A percentile compares a stretch with the other conserved stretches of the same genome.
These are phyloP conservation scores for Ivindomyrus marchei DNA, from an alignment of 2,113 vertebrate genomes.

Conservation along the genomic window DNA sequence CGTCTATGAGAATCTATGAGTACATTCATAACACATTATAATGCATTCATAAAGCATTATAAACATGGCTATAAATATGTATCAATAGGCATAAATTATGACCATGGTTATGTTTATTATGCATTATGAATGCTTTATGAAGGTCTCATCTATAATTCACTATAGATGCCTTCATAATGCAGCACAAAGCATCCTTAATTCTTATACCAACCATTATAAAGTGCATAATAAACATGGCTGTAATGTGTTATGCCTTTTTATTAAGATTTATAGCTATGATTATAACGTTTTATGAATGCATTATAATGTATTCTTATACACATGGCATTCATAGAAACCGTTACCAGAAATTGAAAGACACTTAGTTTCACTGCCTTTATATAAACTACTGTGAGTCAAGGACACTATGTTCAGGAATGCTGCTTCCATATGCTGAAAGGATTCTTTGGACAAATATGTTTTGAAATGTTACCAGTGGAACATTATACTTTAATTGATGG, in stretches of 20 bases:
- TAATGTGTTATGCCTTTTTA: background rate
- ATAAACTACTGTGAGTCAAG: background rate
- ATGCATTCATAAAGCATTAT: background rate
- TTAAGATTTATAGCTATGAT: background rate
- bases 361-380: background rate
- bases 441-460: background rate
- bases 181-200: background rate
- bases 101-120: background rate
- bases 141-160: background rate
- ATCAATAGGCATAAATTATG: background rate
- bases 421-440: background rate
- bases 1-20: background rate
- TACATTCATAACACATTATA: background rate
- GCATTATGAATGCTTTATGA: background rate
- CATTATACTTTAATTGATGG: background rate
- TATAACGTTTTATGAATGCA: background rate
- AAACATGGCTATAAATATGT: background rate
- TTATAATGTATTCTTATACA: background rate
- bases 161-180: background rate
- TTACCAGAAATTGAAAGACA: background rate
- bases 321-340: background rate
- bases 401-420: background rate
- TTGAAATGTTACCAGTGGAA: background rate
- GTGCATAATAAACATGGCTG: background rate
- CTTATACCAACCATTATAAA: background rate